These are phyloP conservation scores for Macrobrachium rosenbergii DNA, from an alignment of 1,140 invertebrate species.

Conservation along the genomic window DNA sequence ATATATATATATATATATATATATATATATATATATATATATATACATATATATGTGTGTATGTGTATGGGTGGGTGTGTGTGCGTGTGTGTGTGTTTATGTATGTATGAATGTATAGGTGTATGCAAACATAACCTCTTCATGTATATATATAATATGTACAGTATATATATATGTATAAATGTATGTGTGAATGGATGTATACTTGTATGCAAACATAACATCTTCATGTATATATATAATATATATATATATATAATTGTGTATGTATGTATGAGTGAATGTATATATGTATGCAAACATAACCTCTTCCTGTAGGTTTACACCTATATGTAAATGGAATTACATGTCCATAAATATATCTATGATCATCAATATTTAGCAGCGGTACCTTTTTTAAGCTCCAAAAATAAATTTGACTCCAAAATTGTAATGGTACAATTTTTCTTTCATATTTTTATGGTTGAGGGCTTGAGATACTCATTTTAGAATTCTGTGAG, in stretches of 20 bases:
- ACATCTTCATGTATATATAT: no score
- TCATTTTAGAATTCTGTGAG: no score
- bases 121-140: neutral
- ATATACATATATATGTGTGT: neutral
- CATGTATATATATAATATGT: no score
- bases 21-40: slow-evolving; percentile 18
- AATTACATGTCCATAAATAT: neutral
- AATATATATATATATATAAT: no score
- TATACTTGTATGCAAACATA: neutral
- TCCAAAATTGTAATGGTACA: neutral
- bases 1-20: slow-evolving; percentile 12
- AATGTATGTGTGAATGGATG: neutral
- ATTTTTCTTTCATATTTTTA: no score
- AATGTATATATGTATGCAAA: no score
- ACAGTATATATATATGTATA: slow-evolving; percentile 8
- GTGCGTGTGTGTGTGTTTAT: neutral
- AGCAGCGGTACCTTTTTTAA: neutral
- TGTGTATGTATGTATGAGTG: no score
- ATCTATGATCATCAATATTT: neutral
- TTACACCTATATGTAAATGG: neutral
- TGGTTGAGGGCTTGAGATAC: no score
- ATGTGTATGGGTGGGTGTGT: neutral
- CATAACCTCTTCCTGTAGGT: no score
- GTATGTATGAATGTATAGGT: neutral
- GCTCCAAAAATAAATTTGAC: neutral